Evolutionary conservation across 2,888 invertebrate species (phyloP).

Genomic region (Kuschelorhynchus macadamiae): DNA sequence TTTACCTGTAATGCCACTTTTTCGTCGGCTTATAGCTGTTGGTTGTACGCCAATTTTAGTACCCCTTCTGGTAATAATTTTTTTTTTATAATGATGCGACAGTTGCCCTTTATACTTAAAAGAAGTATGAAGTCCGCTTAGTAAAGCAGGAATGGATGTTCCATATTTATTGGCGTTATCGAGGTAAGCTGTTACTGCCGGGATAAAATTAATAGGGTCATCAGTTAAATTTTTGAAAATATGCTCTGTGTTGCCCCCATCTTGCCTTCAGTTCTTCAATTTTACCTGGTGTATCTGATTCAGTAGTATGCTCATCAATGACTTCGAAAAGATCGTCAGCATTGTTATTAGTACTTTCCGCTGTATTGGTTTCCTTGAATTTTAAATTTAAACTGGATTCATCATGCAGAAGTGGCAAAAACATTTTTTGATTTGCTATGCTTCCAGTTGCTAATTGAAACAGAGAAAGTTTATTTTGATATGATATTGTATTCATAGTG

Average conservation of each 20-base stretch:
- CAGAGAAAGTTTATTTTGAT: not conserved
- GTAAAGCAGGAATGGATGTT: not conserved
- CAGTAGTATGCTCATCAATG: too few relatives aligned
- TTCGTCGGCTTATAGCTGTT: not conserved
- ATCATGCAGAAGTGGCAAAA: not conserved
- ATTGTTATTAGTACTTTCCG: too few relatives aligned
- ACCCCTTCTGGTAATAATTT: not conserved
- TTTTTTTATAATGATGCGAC: not conserved
- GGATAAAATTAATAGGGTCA: not conserved
- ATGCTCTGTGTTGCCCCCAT: not conserved
- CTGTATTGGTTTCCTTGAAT: not conserved
- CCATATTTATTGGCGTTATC: not conserved
- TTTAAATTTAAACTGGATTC: not conserved
- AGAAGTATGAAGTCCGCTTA: not conserved
- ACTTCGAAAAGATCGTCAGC: too few relatives aligned
- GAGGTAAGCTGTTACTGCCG: not conserved
- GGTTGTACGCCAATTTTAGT: not conserved
- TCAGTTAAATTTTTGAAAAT: not conserved
- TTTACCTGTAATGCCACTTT: not conserved
- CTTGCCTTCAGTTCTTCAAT: not conserved
- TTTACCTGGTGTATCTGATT: not conserved
- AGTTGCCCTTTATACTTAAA: not conserved
- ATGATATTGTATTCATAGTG: constrained; percentile 10
- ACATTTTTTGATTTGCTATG: not conserved
- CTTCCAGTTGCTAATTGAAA: not conserved